phyloP scores from a whole-genome alignment of 2,113 vertebrate genomes.

The Apaloderma vittatum region DNA sequence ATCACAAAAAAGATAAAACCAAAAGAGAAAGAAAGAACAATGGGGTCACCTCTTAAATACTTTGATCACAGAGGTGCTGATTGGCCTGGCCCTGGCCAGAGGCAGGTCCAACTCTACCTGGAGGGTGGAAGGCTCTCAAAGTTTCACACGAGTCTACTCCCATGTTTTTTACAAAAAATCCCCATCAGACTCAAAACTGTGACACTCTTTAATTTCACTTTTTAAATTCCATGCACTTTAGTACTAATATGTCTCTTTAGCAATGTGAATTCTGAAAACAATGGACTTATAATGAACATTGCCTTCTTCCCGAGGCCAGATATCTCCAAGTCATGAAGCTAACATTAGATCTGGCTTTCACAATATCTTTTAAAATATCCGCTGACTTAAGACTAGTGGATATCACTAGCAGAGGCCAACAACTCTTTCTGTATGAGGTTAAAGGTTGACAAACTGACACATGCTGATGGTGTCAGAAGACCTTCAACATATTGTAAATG shows the following conservation, averaged over 20 bases:
- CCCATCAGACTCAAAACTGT: too few species aligned
- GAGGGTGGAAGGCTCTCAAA: too few species aligned
- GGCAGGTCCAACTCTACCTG: too few species aligned
- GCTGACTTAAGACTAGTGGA: neutral
- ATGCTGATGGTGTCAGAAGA: neutral
- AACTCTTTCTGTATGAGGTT: neutral
- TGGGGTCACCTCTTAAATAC: too few species aligned
- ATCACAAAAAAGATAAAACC: too few species aligned
- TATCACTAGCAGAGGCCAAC: neutral
- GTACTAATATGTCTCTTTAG: neutral
- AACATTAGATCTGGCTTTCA: neutral
- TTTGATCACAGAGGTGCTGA: too few species aligned
- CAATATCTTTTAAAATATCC: neutral
- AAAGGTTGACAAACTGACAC: neutral
- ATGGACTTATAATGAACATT: accelerated
- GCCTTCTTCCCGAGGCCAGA: neutral
- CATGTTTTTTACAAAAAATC: too few species aligned
- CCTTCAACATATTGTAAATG: neutral
- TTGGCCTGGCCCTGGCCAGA: too few species aligned
- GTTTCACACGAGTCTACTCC: too few species aligned
- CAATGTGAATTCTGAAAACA: neutral
- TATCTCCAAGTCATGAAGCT: neutral
- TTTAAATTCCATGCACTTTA: neutral
- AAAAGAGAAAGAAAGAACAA: too few species aligned
- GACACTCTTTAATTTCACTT: neutral